Conservation (phyloP, 2,113 vertebrate genomes). For the Psilopogon haemacephalus region DNA sequence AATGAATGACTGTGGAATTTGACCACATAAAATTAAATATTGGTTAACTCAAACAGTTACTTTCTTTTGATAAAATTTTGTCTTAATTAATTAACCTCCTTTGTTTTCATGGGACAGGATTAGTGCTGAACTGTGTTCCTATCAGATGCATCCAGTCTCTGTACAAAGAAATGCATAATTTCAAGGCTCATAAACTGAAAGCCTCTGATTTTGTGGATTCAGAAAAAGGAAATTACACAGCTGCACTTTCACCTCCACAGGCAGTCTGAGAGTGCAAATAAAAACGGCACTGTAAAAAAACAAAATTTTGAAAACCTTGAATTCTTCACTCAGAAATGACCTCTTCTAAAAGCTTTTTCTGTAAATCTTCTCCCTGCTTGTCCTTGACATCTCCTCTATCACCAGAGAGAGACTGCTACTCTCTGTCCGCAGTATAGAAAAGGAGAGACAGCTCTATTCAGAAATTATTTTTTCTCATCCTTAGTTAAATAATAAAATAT, state of each 20-base stretch:
- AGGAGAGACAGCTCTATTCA: not conserved
- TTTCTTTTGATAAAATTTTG: not conserved
- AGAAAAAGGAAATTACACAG: not conserved
- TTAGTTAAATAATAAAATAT: not conserved
- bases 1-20: not conserved
- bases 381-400: not conserved
- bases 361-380: not conserved
- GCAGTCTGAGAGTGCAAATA: not conserved
- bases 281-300: not conserved
- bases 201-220: not conserved
- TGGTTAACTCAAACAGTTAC: not conserved
- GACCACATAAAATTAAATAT: not conserved
- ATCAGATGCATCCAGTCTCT: not conserved
- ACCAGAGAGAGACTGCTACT: not conserved
- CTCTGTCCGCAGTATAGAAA: not conserved
- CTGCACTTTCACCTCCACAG: not conserved
- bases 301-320: not conserved
- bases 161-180: not conserved
- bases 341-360: not conserved
- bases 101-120: not conserved
- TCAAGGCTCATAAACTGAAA: not conserved
- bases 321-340: not conserved
- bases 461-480: not conserved
- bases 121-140: not conserved
- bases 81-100: not conserved